These are phyloP conservation scores for Brachyistius frenatus DNA, from an alignment of 2,113 vertebrate genomes.

Conservation along the genomic window DNA sequence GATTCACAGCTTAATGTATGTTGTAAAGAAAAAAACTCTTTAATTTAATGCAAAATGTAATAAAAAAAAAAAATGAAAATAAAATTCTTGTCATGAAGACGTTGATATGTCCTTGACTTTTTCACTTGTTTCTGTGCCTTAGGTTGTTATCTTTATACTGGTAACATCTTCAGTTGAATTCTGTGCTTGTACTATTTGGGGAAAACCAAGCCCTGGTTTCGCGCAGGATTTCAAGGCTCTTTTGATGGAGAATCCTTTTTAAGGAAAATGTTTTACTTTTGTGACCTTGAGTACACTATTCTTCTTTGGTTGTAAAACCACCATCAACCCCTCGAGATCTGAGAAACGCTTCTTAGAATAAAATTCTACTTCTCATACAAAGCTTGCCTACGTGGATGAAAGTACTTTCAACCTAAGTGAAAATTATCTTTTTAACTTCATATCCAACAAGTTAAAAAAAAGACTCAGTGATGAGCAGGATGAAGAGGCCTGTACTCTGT, in stretches of 20 bases:
- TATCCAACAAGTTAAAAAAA: constrained; percentile 20
- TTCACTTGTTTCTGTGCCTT: constrained; percentile 46
- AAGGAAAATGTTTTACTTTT: constrained; percentile 38
- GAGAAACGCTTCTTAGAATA: constrained; percentile 38
- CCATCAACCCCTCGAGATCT: constrained; percentile 20
- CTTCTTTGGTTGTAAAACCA: constrained; percentile 33
- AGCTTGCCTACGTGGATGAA: constrained; percentile 24
- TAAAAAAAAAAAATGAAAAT: constrained; percentile 92
- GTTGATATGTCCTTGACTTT: constrained; percentile 63
- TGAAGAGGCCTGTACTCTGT: constrained; percentile 6
- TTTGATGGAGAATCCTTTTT: constrained; percentile 10
- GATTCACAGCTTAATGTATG: constrained; percentile 95
- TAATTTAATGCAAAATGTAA: constrained; percentile 89
- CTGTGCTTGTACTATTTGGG: constrained; percentile 9
- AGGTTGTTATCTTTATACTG: constrained; percentile 23
- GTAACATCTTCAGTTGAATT: constrained; percentile 24
- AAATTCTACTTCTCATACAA: constrained; percentile 12
- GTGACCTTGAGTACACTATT: constrained; percentile 44
- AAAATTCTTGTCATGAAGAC: constrained; percentile 83
- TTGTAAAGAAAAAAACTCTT: constrained; percentile 94
- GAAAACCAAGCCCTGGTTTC: constrained; percentile 19
- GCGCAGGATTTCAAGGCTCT: constrained; percentile 25
- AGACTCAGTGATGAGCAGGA: constrained; percentile 9
- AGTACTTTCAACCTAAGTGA: constrained; percentile 33
- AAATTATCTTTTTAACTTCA: constrained; percentile 29